Base-by-base conservation (phyloP, 1,140 invertebrate species). In the Drosophila aff. region DNA sequence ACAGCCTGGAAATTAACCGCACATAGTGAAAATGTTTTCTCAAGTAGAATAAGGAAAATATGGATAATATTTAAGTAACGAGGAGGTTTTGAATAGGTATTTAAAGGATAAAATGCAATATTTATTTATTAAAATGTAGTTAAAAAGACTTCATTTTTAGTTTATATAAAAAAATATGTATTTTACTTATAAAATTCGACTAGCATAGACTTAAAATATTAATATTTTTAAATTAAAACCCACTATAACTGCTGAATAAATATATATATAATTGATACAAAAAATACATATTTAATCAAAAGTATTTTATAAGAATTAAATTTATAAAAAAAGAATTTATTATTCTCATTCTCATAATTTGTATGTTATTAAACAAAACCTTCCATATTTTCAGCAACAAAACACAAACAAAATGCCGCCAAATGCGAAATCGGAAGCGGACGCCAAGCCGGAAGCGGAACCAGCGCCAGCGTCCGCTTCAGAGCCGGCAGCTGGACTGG, bases 361-460 rank as follows among this genome's bases (percentile, higher is more conserved):
- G 0, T 13, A 11, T 33, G 1, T 31, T 6, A 18, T 18, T 6
- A 13, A 4, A 7, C 4, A 28, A 10, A n/a, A 31, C 5, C 1
- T 16, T 43, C 11, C 5, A 2, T 46, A 26, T 40, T 74, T 64
- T 0, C 38, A 89, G 77, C 16, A 64, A 57, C 33, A 66, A 66
- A 66, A 72, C 31, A 64, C 73, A 85, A 86, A 79, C 84, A 91
- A 86, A 73, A 92, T 92, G 91, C 83, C 91, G 69, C 91, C 91
- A 92, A 92, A 92, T 73, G 55, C 83, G 61, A 90, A 83, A 74
- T 67, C 80, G 71, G 81, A 91, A 76, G 28, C 80, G 67, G 75
- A 78, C 47, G 62, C 81, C 55, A 86, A 81, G 57, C 59, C 80
- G 78, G 81, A 87, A 58, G 59, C 67, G 53, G 83, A 86, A 46